Evolutionary conservation across 2,113 vertebrate genomes (phyloP), one percentile per base, ranked within the genome.

Genomic region (Danionella cerebrum): DNA sequence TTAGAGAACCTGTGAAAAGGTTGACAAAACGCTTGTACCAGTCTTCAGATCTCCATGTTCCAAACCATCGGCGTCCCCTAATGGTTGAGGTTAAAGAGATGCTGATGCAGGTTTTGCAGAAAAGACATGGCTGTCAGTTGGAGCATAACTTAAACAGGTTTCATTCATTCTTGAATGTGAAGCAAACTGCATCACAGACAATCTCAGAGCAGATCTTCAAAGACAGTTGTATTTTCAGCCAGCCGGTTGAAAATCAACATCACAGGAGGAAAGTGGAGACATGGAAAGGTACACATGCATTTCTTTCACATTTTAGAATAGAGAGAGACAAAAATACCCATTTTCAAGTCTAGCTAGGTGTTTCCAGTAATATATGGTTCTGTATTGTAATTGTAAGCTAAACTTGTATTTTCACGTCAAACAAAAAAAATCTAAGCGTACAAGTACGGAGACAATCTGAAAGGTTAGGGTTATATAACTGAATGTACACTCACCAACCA

Each of bases 61-160:
- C 67, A 24, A 79, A 86, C 12, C 80, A 68, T 8, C 78, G 72
- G 47, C 79, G 82, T 52, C 75, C 84, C 57, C 76, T 91, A 51
- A 38, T 88, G 9, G 73, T 75, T 5, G 87, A 93, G 52, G 84
- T 76, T 68, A 89, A 83, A 51, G 78, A 83, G 31, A 59, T 73
- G 0, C 78, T 95, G 7, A 6, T 88, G 51, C 70, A 76, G 14
- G 67, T 76, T 24, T 75, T 93, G 33, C 74, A 55, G 55, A 69
- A 85, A 42, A 76, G 74, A 1, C 87, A 91, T n/a, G 85, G 87
- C n/a, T 66, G 70, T 7, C 45, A 71, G 7, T 84, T 91, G 1
- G 82, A 89, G 36, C 72, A 85, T 42, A 78, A 86, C 70, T 68
- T 84, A 13, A 65, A 63, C 0, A 31, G 41, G 19, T 29, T 81